Evolutionary conservation across 2,888 invertebrate species (phyloP), one percentile per base, ranked within the genome.

Genomic region (Incurvaria masculella): DNA sequence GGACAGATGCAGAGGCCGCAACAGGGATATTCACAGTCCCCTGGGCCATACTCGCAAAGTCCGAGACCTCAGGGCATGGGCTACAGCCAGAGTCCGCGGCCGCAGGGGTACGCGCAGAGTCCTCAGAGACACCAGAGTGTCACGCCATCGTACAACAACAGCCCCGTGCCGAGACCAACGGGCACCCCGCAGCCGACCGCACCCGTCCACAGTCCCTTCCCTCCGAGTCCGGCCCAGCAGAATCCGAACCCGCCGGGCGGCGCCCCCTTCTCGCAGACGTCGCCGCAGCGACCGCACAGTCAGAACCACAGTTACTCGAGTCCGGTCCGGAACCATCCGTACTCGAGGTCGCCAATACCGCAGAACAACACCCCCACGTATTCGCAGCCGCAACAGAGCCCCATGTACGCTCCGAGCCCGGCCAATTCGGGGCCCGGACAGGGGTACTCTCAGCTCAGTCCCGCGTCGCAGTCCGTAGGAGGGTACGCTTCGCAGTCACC

Each of bases 21-120:
- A 16, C n/a, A n/a, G 5, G 42, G 21, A 20, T 42, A 42, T 21
- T 20, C 42, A 14, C 42, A 42, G 21, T 42, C 48, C 18, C 44
- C 45, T 42, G 61, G 59, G 38, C 66, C 53, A 17, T 55, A 64
- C 62, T 63, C 63, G 26, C 61, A 60, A 45, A 71, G 72, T 4
- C 74, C 73, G 49, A 68, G 72, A 56, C 51, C 55, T 1, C 55
- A 56, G 33, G 49, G 47, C n/a, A 49, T 52, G 44, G 69, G 60
- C 50, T 71, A 69, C 58, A 72, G 74, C 65, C 71, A 71, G 42
- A 73, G 74, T 45, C 75, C 75, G 50, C 69, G 72, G 60, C 63
- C 66, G 53, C 70, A 69, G 62, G 69, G 65, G 45, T 74, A 72
- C 67, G 53, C 53, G 1, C 53, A 53, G 42, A 54, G 54, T 42